Evolutionary conservation across 2,888 invertebrate species (phyloP), one percentile per base, ranked within the genome.

Genomic region (Drosophila mulleri): DNA sequence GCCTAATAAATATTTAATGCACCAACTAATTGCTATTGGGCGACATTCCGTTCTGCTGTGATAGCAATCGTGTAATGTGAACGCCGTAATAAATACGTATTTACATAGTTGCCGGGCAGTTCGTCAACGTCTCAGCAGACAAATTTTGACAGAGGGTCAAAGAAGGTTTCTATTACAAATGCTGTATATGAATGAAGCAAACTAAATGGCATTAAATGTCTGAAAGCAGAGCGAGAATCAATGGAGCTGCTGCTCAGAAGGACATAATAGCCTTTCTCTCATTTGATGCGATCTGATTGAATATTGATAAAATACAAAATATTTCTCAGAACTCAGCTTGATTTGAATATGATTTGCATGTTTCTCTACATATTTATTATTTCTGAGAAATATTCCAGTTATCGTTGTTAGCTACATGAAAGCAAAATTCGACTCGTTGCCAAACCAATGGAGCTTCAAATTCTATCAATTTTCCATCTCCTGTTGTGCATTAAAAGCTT

Each of bases 1-100:
- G 35, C 44, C 68, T 47, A 78, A 74, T 76, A 63, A 78, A 76
- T 76, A 57, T 78, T 78, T 63, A 59, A 76, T 74, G n/a, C 66
- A 53, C 61, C 57, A 45, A 66, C 80, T 77, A 79, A 77, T 74
- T 77, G 66, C 69, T 66, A 59, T 53, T 42, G 53, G 53, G 18
- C 26, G 54, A 70, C 54, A 54, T 54, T 50, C 18, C 26, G 47
- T 7, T 45, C 39, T 6, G 18, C n/a, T 42, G 18, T 35, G 47
- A 56, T 48, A 26, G 26, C 57, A 67, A 67, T 61, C 60, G 23
- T 52, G 56, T 29, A 45, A 61, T 47, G 41, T 72, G 56, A 60
- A 48, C 53, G 50, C 8, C 8, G 47, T 70, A 39, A 67, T 59
- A 54, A 65, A 68, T 69, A 71, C 47, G 56, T 56, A 72, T 72